A percentile compares a stretch with the other conserved stretches of the same genome.
phyloP scores from a whole-genome alignment of 1,140 invertebrate species.

The Heliconius eleuchia region DNA sequence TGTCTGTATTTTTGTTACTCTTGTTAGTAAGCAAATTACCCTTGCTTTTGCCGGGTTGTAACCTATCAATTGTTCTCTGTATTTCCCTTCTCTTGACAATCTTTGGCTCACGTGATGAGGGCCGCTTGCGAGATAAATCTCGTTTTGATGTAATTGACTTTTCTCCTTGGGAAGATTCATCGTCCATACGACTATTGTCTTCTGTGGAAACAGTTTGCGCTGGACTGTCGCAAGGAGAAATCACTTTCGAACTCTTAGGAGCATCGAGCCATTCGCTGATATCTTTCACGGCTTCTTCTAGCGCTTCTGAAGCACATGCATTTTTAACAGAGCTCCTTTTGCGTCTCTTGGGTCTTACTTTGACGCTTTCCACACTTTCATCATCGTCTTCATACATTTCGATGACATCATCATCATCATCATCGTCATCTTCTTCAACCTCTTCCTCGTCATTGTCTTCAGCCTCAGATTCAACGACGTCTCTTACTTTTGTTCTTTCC shows the following conservation, averaged over 20 bases:
- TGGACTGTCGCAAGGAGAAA: constrained; percentile 84
- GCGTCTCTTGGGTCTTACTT: constrained; percentile 60
- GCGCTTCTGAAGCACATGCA: constrained; percentile 86
- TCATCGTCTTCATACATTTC: constrained; percentile 49
- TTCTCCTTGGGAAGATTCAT: constrained; percentile 67
- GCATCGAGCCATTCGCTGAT: constrained; percentile 94
- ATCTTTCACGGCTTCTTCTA: constrained; percentile 93
- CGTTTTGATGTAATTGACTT: constrained; percentile 59
- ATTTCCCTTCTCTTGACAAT: constrained; percentile 86
- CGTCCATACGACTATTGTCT: constrained; percentile 71
- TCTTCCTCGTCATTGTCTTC: constrained; percentile 22
- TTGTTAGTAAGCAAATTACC: constrained; percentile 87
- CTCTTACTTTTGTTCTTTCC: constrained; percentile 48
- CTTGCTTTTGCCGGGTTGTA: constrained; percentile 92
- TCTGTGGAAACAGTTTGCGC: constrained; percentile 64
- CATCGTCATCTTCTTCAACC: constrained; percentile 42
- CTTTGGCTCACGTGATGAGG: constrained; percentile 68
- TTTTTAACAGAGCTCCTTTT: constrained; percentile 78
- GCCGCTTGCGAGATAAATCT: constrained; percentile 72
- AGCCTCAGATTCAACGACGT: not conserved
- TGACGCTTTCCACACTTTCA: constrained; percentile 43
- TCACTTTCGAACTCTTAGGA: constrained; percentile 87
- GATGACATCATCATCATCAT: constrained; percentile 56
- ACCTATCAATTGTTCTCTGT: constrained; percentile 89
- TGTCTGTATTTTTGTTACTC: constrained; percentile 73